These are phyloP conservation scores for Schizopygopsis pylzovi DNA, from an alignment of 2,797 vertebrate genomes.

Conservation along the genomic window DNA sequence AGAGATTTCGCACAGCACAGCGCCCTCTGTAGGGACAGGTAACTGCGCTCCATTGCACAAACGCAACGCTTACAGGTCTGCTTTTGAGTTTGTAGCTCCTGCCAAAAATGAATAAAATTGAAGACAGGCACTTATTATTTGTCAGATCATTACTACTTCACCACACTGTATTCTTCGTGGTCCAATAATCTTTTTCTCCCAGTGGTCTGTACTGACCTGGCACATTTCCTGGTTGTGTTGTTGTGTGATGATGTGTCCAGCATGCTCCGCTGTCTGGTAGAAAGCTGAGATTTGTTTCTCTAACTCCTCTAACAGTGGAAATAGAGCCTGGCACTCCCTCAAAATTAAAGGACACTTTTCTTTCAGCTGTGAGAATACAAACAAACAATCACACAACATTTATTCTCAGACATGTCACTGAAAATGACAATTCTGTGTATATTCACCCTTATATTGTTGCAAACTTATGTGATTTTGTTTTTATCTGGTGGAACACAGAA, in stretches of 20 bases:
- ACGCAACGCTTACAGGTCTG: conserved; percentile 93
- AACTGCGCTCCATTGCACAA: conserved; percentile 86
- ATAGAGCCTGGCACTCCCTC: conserved; percentile 86
- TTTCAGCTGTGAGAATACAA: conserved; percentile 80
- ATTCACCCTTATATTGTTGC: neutral
- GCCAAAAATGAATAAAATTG: conserved; percentile 47
- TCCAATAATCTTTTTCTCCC: conserved; percentile 14
- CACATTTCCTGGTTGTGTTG: conserved; percentile 86
- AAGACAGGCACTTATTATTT: neutral
- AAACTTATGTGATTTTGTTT: neutral
- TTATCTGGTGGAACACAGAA: neutral
- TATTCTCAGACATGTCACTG: neutral
- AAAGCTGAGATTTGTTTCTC: conserved; percentile 93
- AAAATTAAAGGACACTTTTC: conserved; percentile 84
- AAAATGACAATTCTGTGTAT: neutral
- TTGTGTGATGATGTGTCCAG: conserved; percentile 72
- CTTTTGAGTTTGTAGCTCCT: conserved; percentile 91
- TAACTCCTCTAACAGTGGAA: conserved; percentile 88
- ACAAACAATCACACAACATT: conserved; percentile 1
- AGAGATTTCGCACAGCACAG: conserved; percentile 83
- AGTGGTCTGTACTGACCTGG: conserved; percentile 79
- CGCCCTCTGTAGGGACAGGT: conserved; percentile 86
- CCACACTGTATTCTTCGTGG: conserved; percentile 1
- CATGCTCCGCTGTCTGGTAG: conserved; percentile 90
- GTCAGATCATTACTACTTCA: neutral